Evolutionary conservation across 2,113 vertebrate species (phyloP).

Genomic region (Melierax canorus): DNA sequence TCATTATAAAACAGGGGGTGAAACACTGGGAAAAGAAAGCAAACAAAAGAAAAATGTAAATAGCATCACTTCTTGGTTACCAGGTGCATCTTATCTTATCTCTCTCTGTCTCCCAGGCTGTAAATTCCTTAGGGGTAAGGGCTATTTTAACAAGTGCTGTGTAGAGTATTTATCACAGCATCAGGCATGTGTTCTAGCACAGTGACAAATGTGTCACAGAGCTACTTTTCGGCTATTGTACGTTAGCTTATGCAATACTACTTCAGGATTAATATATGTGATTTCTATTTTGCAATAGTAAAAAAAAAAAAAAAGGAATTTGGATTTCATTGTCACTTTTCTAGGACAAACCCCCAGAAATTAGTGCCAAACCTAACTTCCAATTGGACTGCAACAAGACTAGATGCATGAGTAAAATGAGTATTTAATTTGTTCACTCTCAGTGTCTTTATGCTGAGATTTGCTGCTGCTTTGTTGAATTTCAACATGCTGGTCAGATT

Average conservation of each 20-base stretch:
- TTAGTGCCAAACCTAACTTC: not conserved
- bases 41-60: conserved; percentile 61
- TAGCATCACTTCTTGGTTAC: conserved; percentile 51
- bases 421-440: not conserved
- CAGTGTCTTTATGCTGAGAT: not conserved
- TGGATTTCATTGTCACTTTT: not conserved
- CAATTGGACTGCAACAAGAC: not conserved
- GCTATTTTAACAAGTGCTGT: conserved; percentile 37
- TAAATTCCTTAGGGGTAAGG: conserved; percentile 34
- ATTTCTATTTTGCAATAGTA: not conserved
- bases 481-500: not conserved
- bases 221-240: not conserved
- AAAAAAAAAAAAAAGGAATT: not conserved
- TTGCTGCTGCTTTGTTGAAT: not conserved
- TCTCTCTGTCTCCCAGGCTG: conserved; percentile 20
- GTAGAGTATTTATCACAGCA: not conserved
- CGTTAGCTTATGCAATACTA: not conserved
- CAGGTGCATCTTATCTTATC: conserved; percentile 64
- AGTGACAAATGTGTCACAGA: not conserved
- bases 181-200: not conserved
- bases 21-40: conserved; percentile 43
- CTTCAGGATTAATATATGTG: not conserved
- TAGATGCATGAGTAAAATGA: not conserved
- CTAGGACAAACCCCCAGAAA: not conserved
- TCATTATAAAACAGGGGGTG: conserved; percentile 49